Evolutionary conservation across 2,888 invertebrate genomes (phyloP), one percentile per base, ranked within the genome.

Genomic region (Mythimna albipuncta): DNA sequence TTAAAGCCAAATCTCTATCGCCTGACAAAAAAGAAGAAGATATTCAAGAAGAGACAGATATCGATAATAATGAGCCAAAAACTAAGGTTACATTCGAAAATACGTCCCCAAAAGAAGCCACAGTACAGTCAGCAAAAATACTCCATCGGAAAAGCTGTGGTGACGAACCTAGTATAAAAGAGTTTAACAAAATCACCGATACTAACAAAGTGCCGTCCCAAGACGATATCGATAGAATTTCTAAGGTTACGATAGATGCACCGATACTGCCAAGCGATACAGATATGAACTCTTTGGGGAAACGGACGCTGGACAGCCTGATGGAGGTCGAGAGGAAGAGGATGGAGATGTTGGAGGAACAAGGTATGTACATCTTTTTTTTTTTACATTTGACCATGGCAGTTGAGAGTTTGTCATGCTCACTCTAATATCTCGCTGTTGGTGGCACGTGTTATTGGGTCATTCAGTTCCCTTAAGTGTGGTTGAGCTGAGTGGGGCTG

Each of bases 271-370:
- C 97, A 6, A 97, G 97, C 69, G 97, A 97, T 85, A 97, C 97
- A 0, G 97, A 97, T 77, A 97, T 97, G 88, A 96, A 96, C 65
- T 97, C 98, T 5, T 93, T 98, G 59, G 98, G 98, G 26, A 97
- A 97, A 77, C 97, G 98, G 89, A 98, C 98, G 0, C 97, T 98
- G 84, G 98, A 98, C 86, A 99, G 99, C 84, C 96, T 99, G 75
- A 98, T 98, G 95, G 99, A 99, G 94, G 98, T 99, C 77, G 99
- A 99, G 93, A 97, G 98, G 87, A 99, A 98, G 93, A 96, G 99
- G 71, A 97, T 98, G 89, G 97, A 98, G 85, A 98, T 99, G 97
- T 96, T 99, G 89, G 98, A 98, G 81, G 98, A 99, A 93, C 98
- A 99, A 98, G 99, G 99, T 98, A 61, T 35, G 94, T n/a, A n/a